Evolutionary conservation across 2,797 vertebrate genomes (phyloP), one percentile per base, ranked within the genome.

Genomic region (Notamacropus eugenii): DNA sequence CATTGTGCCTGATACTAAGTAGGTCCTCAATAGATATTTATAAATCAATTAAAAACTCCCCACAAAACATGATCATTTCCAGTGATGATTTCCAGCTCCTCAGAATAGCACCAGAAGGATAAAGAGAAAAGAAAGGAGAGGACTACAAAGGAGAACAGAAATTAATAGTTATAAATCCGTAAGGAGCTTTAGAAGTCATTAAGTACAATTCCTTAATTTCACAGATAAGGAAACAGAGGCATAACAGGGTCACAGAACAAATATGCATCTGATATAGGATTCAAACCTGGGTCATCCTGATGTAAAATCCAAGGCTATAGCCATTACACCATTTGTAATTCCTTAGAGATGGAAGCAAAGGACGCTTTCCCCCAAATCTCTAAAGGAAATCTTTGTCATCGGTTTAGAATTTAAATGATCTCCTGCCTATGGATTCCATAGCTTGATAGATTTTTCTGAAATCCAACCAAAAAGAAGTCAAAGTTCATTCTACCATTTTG

Each of bases 371-470:
- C 1, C 13, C 91, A 59, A 56, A 93, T 22, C 94, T 93, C n/a
- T 16, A 90, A 93, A 95, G 22, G 40, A 46, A 92, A 92, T 2
- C 40, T 40, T 4, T 74, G 55, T 27, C 91, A 6, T 93, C 29
- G 54, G 13, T 55, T 55, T 93, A 46, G 27, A 95, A 92, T 91
- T 95, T 95, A 94, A 34, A 94, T 74, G 12, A 91, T 92, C 4
- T 40, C 2, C 14, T 92, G 3, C 29, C 9, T 58, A 52, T 56
- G 56, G 22, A 92, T 22, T 82, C 50, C 16, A 3, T 56, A 90
- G 74, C 57, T 56, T 4, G 9, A 74, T 1, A 93, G 28, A 90
- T 40, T 97, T 82, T 93, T 56, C 93, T 54, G 19, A 93, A 96
- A 95, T 87, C 1, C 0, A 28, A 34, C 22, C n/a, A 52, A 56